Conservation (phyloP, 1,140 invertebrate genomes). For the Cherax destructor region DNA sequence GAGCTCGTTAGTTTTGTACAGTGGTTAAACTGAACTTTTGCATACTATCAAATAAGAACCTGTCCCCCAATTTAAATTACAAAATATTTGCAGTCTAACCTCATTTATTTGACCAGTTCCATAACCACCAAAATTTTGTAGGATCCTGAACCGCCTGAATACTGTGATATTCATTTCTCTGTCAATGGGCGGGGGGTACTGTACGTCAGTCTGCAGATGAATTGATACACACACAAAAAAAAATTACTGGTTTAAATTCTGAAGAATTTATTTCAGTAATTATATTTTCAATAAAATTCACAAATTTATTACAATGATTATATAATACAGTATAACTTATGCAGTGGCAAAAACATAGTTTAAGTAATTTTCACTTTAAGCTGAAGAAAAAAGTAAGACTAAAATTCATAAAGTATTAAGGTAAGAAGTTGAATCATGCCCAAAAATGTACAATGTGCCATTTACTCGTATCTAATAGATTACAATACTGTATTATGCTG, state of each 20-base stretch:
- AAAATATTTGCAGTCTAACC: slow-evolving; percentile 31
- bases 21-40: background rate
- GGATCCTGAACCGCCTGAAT: slow-evolving; percentile 53
- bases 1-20: background rate
- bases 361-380: too few species aligned
- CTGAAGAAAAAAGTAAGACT: too few species aligned
- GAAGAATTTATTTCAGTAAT: too few species aligned
- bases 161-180: slow-evolving; percentile 51
- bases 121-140: slow-evolving; percentile 50
- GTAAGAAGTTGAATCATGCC: too few species aligned
- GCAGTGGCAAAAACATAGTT: too few species aligned
- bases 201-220: slow-evolving; percentile 41
- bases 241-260: background rate
- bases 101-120: slow-evolving; percentile 41
- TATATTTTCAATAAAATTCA: too few species aligned
- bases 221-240: slow-evolving; percentile 33
- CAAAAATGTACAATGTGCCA: too few species aligned
- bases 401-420: too few species aligned
- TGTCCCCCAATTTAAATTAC: background rate
- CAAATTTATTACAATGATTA: too few species aligned
- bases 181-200: slow-evolving; percentile 23
- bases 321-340: too few species aligned
- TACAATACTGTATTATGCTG: too few species aligned
- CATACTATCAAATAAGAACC: background rate
- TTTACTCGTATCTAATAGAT: too few species aligned